Conservation (phyloP, 2,797 vertebrate species). For the Syndactyla subalaris region DNA sequence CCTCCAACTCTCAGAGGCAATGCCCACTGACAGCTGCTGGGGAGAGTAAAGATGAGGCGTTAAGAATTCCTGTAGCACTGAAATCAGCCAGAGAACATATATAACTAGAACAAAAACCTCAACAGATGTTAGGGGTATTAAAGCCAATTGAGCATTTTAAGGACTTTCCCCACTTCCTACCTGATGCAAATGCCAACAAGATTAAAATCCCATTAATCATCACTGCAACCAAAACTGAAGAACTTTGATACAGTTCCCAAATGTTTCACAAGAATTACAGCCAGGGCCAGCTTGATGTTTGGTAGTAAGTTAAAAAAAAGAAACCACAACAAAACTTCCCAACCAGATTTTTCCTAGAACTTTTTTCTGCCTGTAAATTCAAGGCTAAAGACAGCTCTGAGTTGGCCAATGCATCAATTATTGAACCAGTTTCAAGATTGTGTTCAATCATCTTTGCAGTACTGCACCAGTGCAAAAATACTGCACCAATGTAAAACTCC, state of each 20-base stretch:
- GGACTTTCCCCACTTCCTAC: conserved; percentile 53
- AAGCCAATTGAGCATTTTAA: conserved; percentile 41
- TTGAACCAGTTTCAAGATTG: background rate
- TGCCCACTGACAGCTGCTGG: conserved; percentile 58
- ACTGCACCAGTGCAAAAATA: background rate
- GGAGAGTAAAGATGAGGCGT: conserved; percentile 20
- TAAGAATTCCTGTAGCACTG: conserved; percentile 34
- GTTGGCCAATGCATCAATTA: background rate
- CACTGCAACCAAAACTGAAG: background rate
- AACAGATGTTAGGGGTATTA: conserved; percentile 56
- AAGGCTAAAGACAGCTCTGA: background rate
- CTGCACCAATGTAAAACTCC: background rate
- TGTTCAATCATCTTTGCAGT: background rate
- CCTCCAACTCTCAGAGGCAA: conserved; percentile 38
- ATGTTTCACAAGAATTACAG: background rate
- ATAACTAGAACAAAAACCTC: conserved; percentile 42
- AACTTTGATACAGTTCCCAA: conserved; percentile 18
- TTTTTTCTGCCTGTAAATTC: background rate
- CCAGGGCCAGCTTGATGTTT: background rate
- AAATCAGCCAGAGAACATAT: conserved; percentile 43
- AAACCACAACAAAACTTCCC: background rate
- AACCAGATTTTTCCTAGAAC: background rate
- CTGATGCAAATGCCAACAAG: conserved; percentile 31
- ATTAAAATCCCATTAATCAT: conserved; percentile 61
- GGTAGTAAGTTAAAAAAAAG: background rate